Evolutionary conservation across 2,888 invertebrate species (phyloP).

Genomic region (Ramazzottius varieornatus): DNA sequence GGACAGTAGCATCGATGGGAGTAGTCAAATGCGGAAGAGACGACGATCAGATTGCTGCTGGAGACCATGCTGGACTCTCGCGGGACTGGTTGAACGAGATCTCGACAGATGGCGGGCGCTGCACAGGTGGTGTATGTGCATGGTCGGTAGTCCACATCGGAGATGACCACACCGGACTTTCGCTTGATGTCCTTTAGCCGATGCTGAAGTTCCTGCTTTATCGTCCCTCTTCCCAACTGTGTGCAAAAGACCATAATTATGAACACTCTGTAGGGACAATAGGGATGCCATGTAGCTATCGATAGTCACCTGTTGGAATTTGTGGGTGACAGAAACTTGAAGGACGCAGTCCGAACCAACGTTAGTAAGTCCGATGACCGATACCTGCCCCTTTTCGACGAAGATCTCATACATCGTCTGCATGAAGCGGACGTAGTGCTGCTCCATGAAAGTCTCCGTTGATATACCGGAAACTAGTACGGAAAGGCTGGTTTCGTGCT

Average conservation of each 20-base stretch:
- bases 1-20: slow-evolving; percentile 61
- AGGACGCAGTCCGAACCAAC: slow-evolving; percentile 41
- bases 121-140: neutral
- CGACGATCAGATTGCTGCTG: neutral
- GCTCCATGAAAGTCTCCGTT: slow-evolving; percentile 44
- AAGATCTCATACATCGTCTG: slow-evolving; percentile 41
- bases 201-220: too few relatives aligned
- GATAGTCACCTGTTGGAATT: too few relatives aligned
- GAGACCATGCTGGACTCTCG: neutral
- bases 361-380: slow-evolving; percentile 14
- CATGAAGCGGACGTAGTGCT: slow-evolving; percentile 43
- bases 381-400: slow-evolving; percentile 15
- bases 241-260: too few relatives aligned
- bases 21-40: slow-evolving; percentile 40
- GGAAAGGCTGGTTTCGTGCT: slow-evolving; percentile 54
- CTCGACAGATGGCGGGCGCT: neutral
- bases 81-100: neutral
- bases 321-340: too few relatives aligned
- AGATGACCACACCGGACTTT: slow-evolving; percentile 11
- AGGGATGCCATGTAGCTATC: too few relatives aligned
- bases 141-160: slow-evolving; percentile 8
- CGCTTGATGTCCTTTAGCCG: slow-evolving; percentile 11
- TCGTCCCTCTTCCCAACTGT: neutral
- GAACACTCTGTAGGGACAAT: too few relatives aligned
- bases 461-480: slow-evolving; percentile 44